Percentiles rank a stretch among this genome's conserved stretches.
Evolutionary conservation across 2,113 vertebrate genomes (phyloP).

Genomic region (Collichthys lucidus): DNA sequence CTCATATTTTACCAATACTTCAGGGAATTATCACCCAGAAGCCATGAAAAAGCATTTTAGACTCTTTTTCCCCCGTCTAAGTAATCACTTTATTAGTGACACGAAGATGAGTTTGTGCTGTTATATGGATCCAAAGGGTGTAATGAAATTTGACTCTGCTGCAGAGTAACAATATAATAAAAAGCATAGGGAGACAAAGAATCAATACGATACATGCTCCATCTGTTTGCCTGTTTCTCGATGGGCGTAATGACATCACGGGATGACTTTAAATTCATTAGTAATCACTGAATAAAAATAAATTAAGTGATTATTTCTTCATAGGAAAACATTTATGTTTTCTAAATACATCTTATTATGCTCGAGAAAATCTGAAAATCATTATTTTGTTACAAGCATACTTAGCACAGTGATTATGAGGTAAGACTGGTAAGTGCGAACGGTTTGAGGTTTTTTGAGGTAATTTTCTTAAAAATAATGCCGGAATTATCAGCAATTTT

Average conservation of each 20-base stretch:
- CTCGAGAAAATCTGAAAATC: neutral
- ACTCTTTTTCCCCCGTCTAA: constrained; percentile 72
- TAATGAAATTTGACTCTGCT: constrained; percentile 85
- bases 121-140: constrained; percentile 84
- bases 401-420: neutral
- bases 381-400: neutral
- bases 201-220: constrained; percentile 63
- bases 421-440: neutral
- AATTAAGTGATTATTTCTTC: neutral
- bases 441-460: neutral
- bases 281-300: neutral
- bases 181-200: constrained; percentile 63
- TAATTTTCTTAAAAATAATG: neutral
- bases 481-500: neutral
- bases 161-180: constrained; percentile 81
- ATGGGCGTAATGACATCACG: constrained; percentile 3
- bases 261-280: constrained; percentile 36
- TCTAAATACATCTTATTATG: neutral
- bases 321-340: too few species aligned
- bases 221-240: constrained; percentile 24
- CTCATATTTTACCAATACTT: constrained; percentile 66
- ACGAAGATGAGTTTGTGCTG: constrained; percentile 85
- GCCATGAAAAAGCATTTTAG: constrained; percentile 76
- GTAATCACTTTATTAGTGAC: constrained; percentile 83
- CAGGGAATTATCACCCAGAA: constrained; percentile 77